phyloP scores from a whole-genome alignment of 2,113 vertebrate species.

The Oncorhynchus masou region DNA sequence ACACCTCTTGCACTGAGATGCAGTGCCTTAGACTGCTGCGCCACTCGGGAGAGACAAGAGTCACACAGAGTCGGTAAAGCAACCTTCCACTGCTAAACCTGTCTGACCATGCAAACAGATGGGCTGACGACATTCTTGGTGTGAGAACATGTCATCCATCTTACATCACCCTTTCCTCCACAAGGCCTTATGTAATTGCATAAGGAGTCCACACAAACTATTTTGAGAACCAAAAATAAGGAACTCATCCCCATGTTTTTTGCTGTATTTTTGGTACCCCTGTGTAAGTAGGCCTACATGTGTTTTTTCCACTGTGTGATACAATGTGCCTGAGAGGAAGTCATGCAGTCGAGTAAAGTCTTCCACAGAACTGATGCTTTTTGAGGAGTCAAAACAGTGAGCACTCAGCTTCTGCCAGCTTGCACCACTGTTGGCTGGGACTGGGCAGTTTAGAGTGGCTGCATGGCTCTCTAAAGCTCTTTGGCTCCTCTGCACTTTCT shows the following conservation, averaged over 20 bases:
- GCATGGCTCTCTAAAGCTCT: conserved; percentile 22
- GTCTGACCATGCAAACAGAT: conserved; percentile 29
- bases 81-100: conserved; percentile 33
- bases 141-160: conserved; percentile 70
- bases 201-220: conserved; percentile 48
- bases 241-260: conserved; percentile 57
- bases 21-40: not conserved
- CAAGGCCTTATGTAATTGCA: conserved; percentile 58
- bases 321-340: conserved; percentile 38
- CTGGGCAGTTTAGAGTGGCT: conserved; percentile 33
- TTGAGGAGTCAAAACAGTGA: conserved; percentile 56
- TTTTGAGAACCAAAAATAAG: conserved; percentile 55
- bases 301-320: conserved; percentile 53
- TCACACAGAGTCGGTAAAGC: not conserved
- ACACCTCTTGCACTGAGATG: not conserved
- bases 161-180: conserved; percentile 68
- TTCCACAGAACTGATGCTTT: conserved; percentile 46
- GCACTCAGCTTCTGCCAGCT: conserved; percentile 48
- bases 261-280: conserved; percentile 53
- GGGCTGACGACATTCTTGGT: conserved; percentile 54
- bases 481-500: conserved; percentile 42
- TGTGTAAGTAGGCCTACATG: conserved; percentile 44
- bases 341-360: conserved; percentile 52
- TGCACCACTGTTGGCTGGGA: conserved; percentile 23
- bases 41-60: not conserved